Evolutionary conservation across 2,888 invertebrate genomes (phyloP).

Genomic region (Syrphus vitripennis): DNA sequence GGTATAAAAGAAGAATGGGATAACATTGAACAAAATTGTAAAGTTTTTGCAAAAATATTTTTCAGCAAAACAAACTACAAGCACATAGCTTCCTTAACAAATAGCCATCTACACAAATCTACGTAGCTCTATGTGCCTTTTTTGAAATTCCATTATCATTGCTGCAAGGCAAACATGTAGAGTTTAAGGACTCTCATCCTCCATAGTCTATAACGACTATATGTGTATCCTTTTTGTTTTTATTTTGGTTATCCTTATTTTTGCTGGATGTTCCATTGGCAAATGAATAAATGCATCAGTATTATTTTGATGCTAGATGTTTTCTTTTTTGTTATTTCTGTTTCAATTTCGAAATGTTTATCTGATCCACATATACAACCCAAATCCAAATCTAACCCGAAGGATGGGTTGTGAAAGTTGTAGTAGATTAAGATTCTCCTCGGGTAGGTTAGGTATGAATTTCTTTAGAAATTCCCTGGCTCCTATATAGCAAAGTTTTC

Average conservation of each 20-base stretch:
- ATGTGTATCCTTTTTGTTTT: not conserved
- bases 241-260: not conserved
- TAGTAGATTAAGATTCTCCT: slow-evolving; percentile 57
- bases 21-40: not conserved
- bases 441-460: slow-evolving; percentile 35
- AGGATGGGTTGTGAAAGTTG: not conserved
- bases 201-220: not conserved
- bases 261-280: slow-evolving; percentile 4
- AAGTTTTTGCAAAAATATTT: not conserved
- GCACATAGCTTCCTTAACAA: too few species aligned
- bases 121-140: not conserved
- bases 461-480: not conserved
- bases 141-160: slow-evolving; percentile 57
- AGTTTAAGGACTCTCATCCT: slow-evolving; percentile 3
- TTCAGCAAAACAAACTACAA: not conserved
- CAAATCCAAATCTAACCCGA: not conserved
- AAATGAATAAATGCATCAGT: slow-evolving; percentile 45
- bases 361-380: slow-evolving; percentile 11
- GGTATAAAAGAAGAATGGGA: not conserved
- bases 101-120: not conserved
- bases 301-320: slow-evolving; percentile 23
- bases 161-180: slow-evolving; percentile 31
- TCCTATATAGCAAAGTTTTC: not conserved
- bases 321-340: slow-evolving; percentile 3
- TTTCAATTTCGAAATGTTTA: slow-evolving; percentile 20